phyloP scores from a whole-genome alignment of 2,888 invertebrate genomes.

The Cenopis cana region DNA sequence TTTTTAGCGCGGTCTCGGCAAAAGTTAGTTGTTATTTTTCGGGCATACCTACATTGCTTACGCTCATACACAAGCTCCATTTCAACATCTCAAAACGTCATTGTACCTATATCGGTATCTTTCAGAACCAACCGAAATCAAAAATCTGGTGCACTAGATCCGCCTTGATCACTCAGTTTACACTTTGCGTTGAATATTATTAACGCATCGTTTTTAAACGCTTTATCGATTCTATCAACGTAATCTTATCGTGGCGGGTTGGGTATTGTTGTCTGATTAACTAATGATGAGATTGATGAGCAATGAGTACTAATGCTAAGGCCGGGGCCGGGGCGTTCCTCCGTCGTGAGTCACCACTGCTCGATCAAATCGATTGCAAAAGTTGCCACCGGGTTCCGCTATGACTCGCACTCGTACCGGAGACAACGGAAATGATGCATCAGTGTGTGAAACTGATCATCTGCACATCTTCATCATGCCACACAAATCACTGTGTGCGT shows the following conservation, averaged over 20 bases:
- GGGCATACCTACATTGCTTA: too few species aligned
- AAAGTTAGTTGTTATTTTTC: too few species aligned
- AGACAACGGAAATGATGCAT: conserved; percentile 54
- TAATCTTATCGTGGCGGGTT: conserved; percentile 49
- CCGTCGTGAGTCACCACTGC: conserved; percentile 65
- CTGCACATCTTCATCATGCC: conserved; percentile 4
- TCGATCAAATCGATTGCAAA: conserved; percentile 48
- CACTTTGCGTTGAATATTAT: conserved; percentile 2
- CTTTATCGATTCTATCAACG: conserved; percentile 44
- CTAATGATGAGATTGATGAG: conserved; percentile 75
- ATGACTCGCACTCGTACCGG: conserved; percentile 49
- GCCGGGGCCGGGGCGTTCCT: conserved; percentile 74
- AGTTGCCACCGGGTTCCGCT: conserved; percentile 48
- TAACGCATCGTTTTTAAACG: conserved; percentile 12
- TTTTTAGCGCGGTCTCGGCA: too few species aligned
- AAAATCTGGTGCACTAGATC: too few species aligned
- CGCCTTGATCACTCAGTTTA: not conserved
- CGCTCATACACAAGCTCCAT: too few species aligned
- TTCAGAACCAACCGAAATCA: too few species aligned
- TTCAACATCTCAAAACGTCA: too few species aligned
- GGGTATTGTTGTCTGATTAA: conserved; percentile 64
- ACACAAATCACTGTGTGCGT: not conserved
- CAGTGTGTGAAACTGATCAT: conserved; percentile 50
- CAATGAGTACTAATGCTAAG: conserved; percentile 75
- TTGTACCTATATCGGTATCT: too few species aligned